These are phyloP conservation scores for Leuctra nigra DNA, from an alignment of 2,888 invertebrate species.

Conservation along the genomic window DNA sequence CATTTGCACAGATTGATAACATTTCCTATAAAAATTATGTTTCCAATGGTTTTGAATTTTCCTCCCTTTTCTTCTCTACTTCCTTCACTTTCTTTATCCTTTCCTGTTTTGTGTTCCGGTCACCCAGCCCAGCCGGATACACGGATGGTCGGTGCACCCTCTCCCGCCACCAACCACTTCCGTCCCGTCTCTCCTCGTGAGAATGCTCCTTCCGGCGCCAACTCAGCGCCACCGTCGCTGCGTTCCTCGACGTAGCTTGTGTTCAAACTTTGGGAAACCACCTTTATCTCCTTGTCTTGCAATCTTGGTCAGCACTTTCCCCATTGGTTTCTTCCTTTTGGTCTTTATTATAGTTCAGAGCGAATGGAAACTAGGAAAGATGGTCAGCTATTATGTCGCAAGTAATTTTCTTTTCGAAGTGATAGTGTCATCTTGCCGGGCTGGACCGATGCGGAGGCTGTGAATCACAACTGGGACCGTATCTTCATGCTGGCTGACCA, in stretches of 20 bases:
- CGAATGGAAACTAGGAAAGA: not conserved
- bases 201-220: not conserved
- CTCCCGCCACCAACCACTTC: slow-evolving; percentile 6
- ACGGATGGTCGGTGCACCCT: not conserved
- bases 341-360: not conserved
- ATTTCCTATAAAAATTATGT: no score
- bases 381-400: not conserved
- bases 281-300: no score
- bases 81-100: slow-evolving; percentile 2
- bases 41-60: no score
- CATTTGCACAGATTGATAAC: no score
- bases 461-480: no score
- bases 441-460: no score
- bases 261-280: no score
- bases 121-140: not conserved
- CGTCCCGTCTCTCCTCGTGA: not conserved
- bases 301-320: not conserved
- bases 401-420: not conserved
- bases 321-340: no score
- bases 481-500: no score
- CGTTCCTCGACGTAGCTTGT: no score
- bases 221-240: not conserved
- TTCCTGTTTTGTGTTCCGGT: slow-evolving; percentile 13
- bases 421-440: no score
- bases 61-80: slow-evolving; percentile 2